Percentiles rank a stretch among this genome's conserved stretches.
Conservation (phyloP, 1,140 invertebrate genomes). For the Temnothorax nylanderi region DNA sequence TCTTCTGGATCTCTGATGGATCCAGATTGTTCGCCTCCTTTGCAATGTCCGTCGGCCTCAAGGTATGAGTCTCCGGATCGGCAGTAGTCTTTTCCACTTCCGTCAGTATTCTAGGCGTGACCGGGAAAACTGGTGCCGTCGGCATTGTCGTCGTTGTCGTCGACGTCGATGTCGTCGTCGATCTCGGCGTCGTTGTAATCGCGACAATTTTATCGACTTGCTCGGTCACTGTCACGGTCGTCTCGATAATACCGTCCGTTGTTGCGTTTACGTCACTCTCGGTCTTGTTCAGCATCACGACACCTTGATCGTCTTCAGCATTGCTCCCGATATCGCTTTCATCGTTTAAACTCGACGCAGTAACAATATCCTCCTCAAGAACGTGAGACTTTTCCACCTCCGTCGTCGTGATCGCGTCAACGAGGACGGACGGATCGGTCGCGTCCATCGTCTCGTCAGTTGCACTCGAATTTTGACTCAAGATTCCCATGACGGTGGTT, state of each 20-base stretch:
- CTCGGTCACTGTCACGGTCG: slow-evolving; percentile 64
- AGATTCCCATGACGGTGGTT: background rate
- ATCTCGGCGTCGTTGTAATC: slow-evolving; percentile 35
- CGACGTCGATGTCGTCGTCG: slow-evolving; percentile 5
- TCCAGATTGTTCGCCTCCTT: slow-evolving; percentile 65
- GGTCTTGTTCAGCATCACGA: slow-evolving; percentile 57
- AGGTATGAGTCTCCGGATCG: slow-evolving; percentile 40
- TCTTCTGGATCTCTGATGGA: slow-evolving; percentile 82
- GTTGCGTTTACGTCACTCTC: slow-evolving; percentile 61
- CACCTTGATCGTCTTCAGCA: slow-evolving; percentile 35
- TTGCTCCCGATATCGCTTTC: slow-evolving; percentile 51
- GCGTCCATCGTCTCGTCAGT: slow-evolving; percentile 2
- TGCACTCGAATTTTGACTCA: background rate
- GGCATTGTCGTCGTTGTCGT: slow-evolving; percentile 12
- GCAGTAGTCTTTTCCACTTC: slow-evolving; percentile 20
- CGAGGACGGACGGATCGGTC: slow-evolving; percentile 5
- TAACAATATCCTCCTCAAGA: background rate
- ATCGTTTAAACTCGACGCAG: slow-evolving; percentile 25
- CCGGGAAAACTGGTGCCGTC: slow-evolving; percentile 69
- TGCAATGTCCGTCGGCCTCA: background rate
- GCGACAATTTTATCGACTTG: slow-evolving; percentile 29
- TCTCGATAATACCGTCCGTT: slow-evolving; percentile 31
- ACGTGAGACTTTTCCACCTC: background rate
- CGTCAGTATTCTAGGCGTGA: slow-evolving; percentile 75
- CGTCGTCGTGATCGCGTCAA: slow-evolving; percentile 40